phyloP scores from a whole-genome alignment of 2,797 vertebrate species.

The Cossypha caffra region DNA sequence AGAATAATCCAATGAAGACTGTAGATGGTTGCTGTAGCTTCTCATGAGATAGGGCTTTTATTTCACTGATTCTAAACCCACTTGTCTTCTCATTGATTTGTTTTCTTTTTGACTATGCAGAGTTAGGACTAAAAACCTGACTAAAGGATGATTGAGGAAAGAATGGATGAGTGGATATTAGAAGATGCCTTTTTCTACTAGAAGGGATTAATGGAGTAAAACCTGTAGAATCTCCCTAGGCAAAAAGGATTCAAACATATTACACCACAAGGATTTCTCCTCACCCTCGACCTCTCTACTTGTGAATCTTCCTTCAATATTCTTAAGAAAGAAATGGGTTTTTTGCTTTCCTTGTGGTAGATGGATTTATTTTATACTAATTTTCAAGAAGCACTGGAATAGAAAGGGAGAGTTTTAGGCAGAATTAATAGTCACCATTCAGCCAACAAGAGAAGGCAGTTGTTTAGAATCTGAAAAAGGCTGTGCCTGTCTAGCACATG shows the following conservation, averaged over 20 bases:
- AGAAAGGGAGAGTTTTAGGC: neutral
- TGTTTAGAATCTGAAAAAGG: neutral
- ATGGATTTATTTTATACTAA: neutral
- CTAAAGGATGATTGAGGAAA: neutral
- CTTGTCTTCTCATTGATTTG: neutral
- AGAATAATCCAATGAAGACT: neutral
- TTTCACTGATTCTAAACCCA: neutral
- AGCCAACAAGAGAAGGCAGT: neutral
- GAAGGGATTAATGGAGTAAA: constrained; percentile 5
- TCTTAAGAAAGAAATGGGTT: neutral
- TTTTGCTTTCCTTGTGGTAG: neutral
- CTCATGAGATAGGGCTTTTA: neutral
- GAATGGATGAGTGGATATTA: neutral
- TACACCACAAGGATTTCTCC: neutral
- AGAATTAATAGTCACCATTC: neutral
- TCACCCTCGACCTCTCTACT: neutral
- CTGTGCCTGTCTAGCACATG: neutral
- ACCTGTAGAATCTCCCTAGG: neutral
- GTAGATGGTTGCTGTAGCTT: neutral
- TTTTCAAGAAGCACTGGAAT: neutral
- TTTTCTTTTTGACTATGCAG: neutral
- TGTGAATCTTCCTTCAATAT: neutral
- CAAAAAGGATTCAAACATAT: neutral
- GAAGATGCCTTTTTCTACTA: neutral
- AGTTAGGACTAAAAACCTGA: neutral